phyloP scores from a whole-genome alignment of 2,888 invertebrate genomes.

The Villa cingulata region DNA sequence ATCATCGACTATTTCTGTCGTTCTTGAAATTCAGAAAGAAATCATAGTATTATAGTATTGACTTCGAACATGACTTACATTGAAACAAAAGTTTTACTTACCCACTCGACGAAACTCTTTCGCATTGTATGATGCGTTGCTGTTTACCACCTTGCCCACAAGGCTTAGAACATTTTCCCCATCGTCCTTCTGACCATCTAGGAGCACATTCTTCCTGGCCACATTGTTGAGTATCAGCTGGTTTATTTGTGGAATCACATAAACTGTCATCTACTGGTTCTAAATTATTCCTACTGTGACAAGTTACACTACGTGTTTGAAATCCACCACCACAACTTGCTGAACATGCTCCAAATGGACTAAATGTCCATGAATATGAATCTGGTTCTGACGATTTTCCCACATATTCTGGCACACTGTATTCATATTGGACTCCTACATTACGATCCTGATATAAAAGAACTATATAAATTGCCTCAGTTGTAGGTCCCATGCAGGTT shows the following conservation, averaged over 20 bases:
- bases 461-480: slow-evolving; percentile 75
- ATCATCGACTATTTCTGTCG: slow-evolving; percentile 58
- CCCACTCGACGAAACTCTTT: slow-evolving; percentile 62
- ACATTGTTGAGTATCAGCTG: slow-evolving; percentile 56
- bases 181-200: slow-evolving; percentile 62
- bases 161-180: slow-evolving; percentile 69
- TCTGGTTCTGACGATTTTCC: slow-evolving; percentile 51
- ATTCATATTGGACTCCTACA: slow-evolving; percentile 78
- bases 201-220: slow-evolving; percentile 64
- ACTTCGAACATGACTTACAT: too few species aligned
- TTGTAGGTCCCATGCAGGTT: slow-evolving; percentile 73
- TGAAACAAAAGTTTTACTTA: slow-evolving; percentile 19
- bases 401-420: slow-evolving; percentile 66
- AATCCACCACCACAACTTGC: slow-evolving; percentile 83
- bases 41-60: neutral
- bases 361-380: slow-evolving; percentile 67
- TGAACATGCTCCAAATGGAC: slow-evolving; percentile 60
- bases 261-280: slow-evolving; percentile 58
- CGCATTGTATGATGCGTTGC: slow-evolving; percentile 61
- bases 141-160: slow-evolving; percentile 67
- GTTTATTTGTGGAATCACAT: slow-evolving; percentile 66
- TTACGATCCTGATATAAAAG: slow-evolving; percentile 70
- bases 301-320: slow-evolving; percentile 65
- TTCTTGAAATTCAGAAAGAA: slow-evolving; percentile 27
- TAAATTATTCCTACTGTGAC: slow-evolving; percentile 59